A percentile compares a stretch with the other conserved stretches of the same genome.
phyloP scores from a whole-genome alignment of 2,888 invertebrate genomes.

The Acanthococcus lagerstroemiae region DNA sequence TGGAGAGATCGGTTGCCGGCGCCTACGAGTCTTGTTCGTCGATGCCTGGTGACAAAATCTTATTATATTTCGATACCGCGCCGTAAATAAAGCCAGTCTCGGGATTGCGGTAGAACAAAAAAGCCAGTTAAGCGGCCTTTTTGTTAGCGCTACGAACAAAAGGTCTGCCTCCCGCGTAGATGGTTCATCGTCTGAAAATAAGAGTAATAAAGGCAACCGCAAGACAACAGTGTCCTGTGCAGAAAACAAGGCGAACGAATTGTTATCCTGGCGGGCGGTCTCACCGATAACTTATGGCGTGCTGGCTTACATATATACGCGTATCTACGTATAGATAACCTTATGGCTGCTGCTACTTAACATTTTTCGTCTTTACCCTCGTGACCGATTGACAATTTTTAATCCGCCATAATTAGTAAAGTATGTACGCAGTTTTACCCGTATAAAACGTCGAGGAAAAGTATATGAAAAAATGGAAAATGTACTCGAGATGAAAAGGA shows the following conservation, averaged over 20 bases:
- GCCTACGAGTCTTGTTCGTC: slow-evolving; percentile 22
- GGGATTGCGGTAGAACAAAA: background rate
- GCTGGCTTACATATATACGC: too few relatives aligned
- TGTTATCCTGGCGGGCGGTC: slow-evolving; percentile 14
- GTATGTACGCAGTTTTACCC: background rate
- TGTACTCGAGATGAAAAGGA: too few relatives aligned
- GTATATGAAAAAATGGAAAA: too few relatives aligned
- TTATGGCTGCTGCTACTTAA: background rate
- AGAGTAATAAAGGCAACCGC: slow-evolving; percentile 27
- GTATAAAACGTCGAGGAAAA: too few relatives aligned
- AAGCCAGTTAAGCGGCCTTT: slow-evolving; percentile 26
- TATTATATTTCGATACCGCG: slow-evolving; percentile 25
- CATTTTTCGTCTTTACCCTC: background rate
- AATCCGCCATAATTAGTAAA: background rate
- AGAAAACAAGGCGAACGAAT: slow-evolving; percentile 28
- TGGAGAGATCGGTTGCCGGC: slow-evolving; percentile 7
- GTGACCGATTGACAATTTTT: background rate
- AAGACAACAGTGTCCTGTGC: slow-evolving; percentile 28
- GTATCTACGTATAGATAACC: background rate
- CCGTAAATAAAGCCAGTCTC: background rate
- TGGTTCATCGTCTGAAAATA: slow-evolving; percentile 18
- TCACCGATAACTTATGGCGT: background rate
- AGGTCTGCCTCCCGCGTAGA: slow-evolving; percentile 29
- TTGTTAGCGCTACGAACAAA: slow-evolving; percentile 10
- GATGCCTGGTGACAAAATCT: slow-evolving; percentile 30